Base-by-base conservation (phyloP, 1,140 invertebrate genomes). In the Geopemphigus sp. region DNA sequence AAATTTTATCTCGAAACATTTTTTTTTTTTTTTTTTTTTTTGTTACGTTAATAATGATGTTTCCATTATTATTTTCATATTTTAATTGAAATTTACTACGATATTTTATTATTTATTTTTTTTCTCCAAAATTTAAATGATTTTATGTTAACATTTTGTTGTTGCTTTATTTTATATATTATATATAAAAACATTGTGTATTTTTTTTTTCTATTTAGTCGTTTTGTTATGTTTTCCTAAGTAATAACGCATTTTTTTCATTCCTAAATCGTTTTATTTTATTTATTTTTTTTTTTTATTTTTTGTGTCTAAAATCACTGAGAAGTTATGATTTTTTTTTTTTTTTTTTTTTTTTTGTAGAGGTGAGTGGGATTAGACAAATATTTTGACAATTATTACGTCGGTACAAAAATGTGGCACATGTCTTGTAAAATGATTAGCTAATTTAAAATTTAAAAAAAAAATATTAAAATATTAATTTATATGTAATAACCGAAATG, bases 201-300 rank as follows among this genome's bases (percentile, higher is more conserved):
- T 76, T 76, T 76, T 76, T 76, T 76, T 76, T 76, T 76, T 76
- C 56, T 32, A 61, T 61, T 76, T 76, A 76, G 73, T 76, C 73
- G 56, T 76, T 76, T 76, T 76, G 73, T 76, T 76, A 76, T 76
- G 73, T 76, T 76, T 76, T 76, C 54, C 73, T 74, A 76, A 76
- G 73, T 57, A 76, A 76, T 76, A 76, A 76, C 73, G 59, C 32
- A 22, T 76, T 74, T 57, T 74, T 73, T 76, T 76, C 73, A 76
- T 76, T 76, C 73, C 73, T 59, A 45, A 39, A 76, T 76, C 32
- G 59, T 76, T 76, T 76, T 45, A 61, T 45, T 50, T 50, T 68
- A 39, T 4, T 39, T 4, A 39, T 39, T 39, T 4, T 39, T 39
- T 4, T 8, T 39, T 39, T 68, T 73, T n/a, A n/a, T n/a, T 39